Evolutionary conservation across 2,797 vertebrate genomes (phyloP).

Genomic region (Psittacula derbiana): DNA sequence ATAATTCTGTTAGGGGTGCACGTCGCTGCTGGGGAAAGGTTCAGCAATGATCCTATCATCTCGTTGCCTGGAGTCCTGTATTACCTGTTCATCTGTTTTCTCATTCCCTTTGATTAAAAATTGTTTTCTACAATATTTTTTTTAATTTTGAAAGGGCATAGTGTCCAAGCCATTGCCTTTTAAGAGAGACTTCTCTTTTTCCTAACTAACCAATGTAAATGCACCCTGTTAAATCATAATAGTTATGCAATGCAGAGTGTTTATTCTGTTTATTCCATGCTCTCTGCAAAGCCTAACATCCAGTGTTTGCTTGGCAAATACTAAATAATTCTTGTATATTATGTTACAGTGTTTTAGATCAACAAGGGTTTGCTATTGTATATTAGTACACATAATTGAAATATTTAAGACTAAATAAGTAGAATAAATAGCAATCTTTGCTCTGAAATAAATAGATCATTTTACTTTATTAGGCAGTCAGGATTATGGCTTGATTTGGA

Average conservation of each 20-base stretch:
- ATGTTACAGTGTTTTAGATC: not conserved
- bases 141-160: not conserved
- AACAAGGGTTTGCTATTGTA: not conserved
- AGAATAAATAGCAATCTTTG: not conserved
- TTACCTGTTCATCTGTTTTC: not conserved
- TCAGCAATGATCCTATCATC: rapidly evolving
- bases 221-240: not conserved
- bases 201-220: not conserved
- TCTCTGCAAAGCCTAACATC: not conserved
- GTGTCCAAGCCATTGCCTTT: not conserved
- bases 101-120: not conserved
- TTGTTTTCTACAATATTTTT: not conserved
- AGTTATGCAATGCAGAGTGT: not conserved
- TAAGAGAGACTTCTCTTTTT: not conserved
- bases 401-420: not conserved
- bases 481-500: not conserved
- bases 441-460: not conserved
- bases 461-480: not conserved
- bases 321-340: not conserved
- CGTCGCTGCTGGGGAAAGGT: not conserved
- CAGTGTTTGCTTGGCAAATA: not conserved
- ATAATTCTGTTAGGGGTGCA: not conserved
- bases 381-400: not conserved
- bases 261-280: not conserved
- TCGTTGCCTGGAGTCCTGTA: not conserved